These are phyloP conservation scores for Leptinotarsa defecta DNA, from an alignment of 1,140 invertebrate genomes.

Conservation along the genomic window DNA sequence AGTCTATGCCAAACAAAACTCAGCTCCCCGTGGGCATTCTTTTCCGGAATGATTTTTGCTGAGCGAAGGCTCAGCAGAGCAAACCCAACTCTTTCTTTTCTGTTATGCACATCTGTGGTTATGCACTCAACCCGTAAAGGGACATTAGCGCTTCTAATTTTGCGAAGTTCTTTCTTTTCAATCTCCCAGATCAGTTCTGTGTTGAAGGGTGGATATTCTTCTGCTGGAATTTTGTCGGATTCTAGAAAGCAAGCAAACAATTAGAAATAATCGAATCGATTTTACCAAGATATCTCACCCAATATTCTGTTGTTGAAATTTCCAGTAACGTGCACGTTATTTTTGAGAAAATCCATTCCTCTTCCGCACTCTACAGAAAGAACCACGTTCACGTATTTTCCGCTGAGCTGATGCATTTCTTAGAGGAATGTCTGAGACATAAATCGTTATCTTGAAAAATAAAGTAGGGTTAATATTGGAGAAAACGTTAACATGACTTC, in stretches of 20 bases:
- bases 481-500: slow-evolving; percentile 6
- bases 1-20: slow-evolving; percentile 59
- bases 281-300: slow-evolving; percentile 23
- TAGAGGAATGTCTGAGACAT: neutral
- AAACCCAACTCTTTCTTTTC: slow-evolving; percentile 60
- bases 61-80: slow-evolving; percentile 58
- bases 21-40: slow-evolving; percentile 34
- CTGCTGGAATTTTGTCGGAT: slow-evolving; percentile 56
- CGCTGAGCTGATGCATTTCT: slow-evolving; percentile 57
- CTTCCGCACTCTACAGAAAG: slow-evolving; percentile 60
- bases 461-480: slow-evolving; percentile 6
- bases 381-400: slow-evolving; percentile 58
- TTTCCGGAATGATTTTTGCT: slow-evolving; percentile 56
- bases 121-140: slow-evolving; percentile 61
- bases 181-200: slow-evolving; percentile 61
- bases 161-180: slow-evolving; percentile 57
- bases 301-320: slow-evolving; percentile 59
- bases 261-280: neutral
- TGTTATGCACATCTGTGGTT: slow-evolving; percentile 52
- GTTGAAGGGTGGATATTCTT: slow-evolving; percentile 55
- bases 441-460: neutral
- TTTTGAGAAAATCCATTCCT: slow-evolving; percentile 58
- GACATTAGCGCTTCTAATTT: slow-evolving; percentile 59
- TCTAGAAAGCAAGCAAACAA: slow-evolving; percentile 36
- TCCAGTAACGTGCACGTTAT: slow-evolving; percentile 57